Base-by-base conservation (phyloP, 2,113 vertebrate genomes). In the Silurus asotus region DNA sequence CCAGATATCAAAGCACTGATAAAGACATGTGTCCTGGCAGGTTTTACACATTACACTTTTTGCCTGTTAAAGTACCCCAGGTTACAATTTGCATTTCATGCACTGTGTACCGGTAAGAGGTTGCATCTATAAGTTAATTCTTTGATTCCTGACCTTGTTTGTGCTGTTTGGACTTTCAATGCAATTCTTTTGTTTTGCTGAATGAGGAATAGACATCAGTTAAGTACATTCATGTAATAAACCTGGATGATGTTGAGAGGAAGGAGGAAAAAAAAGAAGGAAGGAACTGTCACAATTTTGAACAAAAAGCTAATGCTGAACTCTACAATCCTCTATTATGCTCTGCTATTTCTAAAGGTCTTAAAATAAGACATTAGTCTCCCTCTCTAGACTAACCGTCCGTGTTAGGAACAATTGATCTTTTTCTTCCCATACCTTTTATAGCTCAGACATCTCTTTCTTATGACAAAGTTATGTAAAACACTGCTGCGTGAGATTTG, bases 131-230 rank as follows among this genome's bases (percentile, higher is more conserved):
- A 4, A 53, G 28, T 25, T 23, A 49, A 58, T 91, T 93, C 90
- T 92, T 89, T 81, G 45, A 89, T 90, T 93, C 85, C 79, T 92
- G 90, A 92, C 85, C 86, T 82, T 88, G 84, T 83, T 90, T 87
- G 89, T 91, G 91, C 91, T 81, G 92, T 93, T 90, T 75, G 25
- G n/a, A 17, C 89, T 91, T 92, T 94, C 65, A 48, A 48, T 82
- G 88, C 90, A 90, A 89, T 86, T 86, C 56, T 89, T 88, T 25
- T 37, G 23, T 45, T 74, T 81, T 81, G 62, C 58, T 58, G 9
- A 45, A 65, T 19, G n/a, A 64, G 49, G 19, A 55, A 28, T 13
- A 72, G 61, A 72, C 53, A 28, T 20, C 15, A 51, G 15, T 11
- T 28, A 75, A 48, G 67, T 55, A 20, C 56, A 14, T 17, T 13